Evolutionary conservation across 2,888 invertebrate species (phyloP).

Genomic region (Luperina testacea): DNA sequence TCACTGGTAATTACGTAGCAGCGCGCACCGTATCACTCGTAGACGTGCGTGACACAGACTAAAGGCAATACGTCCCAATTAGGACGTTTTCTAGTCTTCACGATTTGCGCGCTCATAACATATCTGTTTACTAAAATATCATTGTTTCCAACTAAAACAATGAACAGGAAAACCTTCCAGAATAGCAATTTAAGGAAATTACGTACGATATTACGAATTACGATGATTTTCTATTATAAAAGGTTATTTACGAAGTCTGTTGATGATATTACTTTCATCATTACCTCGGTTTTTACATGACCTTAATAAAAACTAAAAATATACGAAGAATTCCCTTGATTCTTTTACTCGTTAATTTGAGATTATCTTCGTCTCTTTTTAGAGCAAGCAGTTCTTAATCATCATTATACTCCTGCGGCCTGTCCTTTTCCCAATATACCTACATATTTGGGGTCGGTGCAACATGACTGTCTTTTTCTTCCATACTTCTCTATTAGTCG

Average conservation of each 20-base stretch:
- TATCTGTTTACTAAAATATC: no score
- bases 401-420: neutral
- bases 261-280: neutral
- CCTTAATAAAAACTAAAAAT: neutral
- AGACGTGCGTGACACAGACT: no score
- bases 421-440: neutral
- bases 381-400: neutral
- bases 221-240: constrained; percentile 7
- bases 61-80: no score
- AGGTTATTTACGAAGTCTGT: neutral
- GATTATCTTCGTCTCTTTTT: neutral
- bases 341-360: neutral
- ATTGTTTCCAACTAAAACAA: constrained; percentile 19
- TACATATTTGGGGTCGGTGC: neutral
- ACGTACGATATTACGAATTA: constrained; percentile 15
- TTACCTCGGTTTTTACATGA: neutral
- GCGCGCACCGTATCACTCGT: no score
- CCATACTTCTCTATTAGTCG: neutral
- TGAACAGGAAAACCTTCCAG: constrained; percentile 46
- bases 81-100: no score
- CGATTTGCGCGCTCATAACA: no score
- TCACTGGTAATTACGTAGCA: no score
- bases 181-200: constrained; percentile 18
- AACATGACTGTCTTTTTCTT: neutral
- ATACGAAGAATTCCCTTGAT: no score